A percentile compares a stretch with the other conserved stretches of the same genome.
Evolutionary conservation across 2,797 vertebrate genomes (phyloP).

Genomic region (Oreochromis grahami): DNA sequence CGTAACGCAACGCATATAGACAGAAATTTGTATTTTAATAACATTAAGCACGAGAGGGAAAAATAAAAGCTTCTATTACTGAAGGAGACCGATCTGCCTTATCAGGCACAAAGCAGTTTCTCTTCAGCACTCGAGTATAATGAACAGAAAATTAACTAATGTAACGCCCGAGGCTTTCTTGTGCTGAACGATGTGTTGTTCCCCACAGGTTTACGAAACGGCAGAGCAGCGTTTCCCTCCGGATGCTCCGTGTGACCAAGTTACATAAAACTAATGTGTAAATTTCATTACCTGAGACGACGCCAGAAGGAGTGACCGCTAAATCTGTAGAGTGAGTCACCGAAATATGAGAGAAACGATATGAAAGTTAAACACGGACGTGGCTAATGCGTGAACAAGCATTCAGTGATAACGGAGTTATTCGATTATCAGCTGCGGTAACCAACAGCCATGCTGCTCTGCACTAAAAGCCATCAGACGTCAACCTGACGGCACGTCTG

Average conservation of each 20-base stretch:
- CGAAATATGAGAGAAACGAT: neutral
- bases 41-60: neutral
- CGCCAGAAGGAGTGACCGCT: neutral
- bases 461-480: neutral
- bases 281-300: slow-evolving; percentile 14
- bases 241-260: neutral
- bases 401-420: neutral
- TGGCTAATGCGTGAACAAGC: neutral
- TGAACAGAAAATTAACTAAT: neutral
- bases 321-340: neutral
- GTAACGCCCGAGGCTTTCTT: neutral
- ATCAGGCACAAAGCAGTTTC: neutral
- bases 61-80: neutral
- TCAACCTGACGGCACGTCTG: neutral
- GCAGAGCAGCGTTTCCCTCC: neutral
- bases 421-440: neutral
- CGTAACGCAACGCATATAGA: neutral
- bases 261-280: neutral
- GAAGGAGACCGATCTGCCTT: neutral
- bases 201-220: neutral
- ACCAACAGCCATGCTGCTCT: neutral
- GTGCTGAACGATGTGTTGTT: neutral
- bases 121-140: neutral
- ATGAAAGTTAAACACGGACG: neutral
- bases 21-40: neutral